Evolutionary conservation across 2,888 invertebrate species (phyloP), one percentile per base, ranked within the genome.

Genomic region (Meteorus cinctellus): DNA sequence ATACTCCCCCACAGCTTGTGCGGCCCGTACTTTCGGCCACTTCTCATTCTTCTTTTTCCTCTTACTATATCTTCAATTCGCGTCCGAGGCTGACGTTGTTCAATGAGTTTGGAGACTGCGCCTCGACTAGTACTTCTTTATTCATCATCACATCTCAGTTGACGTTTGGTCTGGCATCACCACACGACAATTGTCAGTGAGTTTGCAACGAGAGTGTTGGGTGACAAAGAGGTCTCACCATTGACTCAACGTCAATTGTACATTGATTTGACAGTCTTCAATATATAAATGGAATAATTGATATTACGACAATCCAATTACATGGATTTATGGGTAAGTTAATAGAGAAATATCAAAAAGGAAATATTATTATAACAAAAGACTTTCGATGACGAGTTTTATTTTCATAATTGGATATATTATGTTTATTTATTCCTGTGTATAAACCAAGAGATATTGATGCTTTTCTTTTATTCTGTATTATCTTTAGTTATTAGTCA

Each of bases 41-140:
- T 76, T 77, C 69, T 36, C 19, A 34, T 41, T 65, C 10, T 36
- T 65, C 65, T 41, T 65, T 41, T 65, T 36, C 36, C 19, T n/a
- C 41, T 65, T 4, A 12, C 66, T 63, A 48, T 62, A 62, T 41
- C 68, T 70, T 75, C 73, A 71, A 75, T 75, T 75, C 71, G 65
- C 62, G 74, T 72, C 68, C 60, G 65, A 69, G 51, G 74, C 71
- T 74, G 70, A 72, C 41, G 48, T 66, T 79, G 82, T 81, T 86
- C 80, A 80, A 83, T 81, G 81, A 86, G 82, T 81, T 79, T 81
- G 80, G 84, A 85, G 86, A 84, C 82, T 86, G 85, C 84, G 85
- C 85, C 75, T 72, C 65, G n/a, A 48, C 19, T 69, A 16, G 24
- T 60, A 1, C 4, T 51, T 31, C 48, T 63, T 65, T 36, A 10